A percentile compares a stretch with the other conserved stretches of the same genome.
These are phyloP conservation scores for Copidosoma aretas DNA, from an alignment of 2,888 invertebrate species.

Conservation along the genomic window DNA sequence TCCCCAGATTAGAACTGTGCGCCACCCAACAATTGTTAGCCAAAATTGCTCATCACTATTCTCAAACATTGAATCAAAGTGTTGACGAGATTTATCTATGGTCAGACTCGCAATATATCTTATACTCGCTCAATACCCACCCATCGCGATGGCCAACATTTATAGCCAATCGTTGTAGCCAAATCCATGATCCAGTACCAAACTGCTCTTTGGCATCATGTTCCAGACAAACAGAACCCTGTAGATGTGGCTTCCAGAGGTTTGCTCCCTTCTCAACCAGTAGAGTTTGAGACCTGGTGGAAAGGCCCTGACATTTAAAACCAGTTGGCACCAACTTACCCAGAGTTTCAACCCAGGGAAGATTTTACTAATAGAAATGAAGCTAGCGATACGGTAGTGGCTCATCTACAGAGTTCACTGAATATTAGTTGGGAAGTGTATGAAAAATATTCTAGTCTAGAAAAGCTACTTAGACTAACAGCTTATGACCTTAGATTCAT, in stretches of 20 bases:
- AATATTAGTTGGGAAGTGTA: no score
- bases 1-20: not conserved
- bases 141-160: not conserved
- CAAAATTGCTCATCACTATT: no score
- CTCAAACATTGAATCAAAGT: no score
- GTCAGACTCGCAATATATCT: not conserved
- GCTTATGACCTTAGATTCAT: not conserved
- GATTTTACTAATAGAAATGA: no score
- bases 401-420: not conserved
- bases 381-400: not conserved
- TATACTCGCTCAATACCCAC: not conserved
- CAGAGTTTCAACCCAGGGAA: not conserved
- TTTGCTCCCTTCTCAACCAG: no score
- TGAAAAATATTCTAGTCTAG: no score
- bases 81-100: not conserved
- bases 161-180: not conserved
- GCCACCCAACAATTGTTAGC: no score
- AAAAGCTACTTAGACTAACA: not conserved
- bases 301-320: no score
- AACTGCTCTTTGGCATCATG: not conserved
- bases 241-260: not conserved
- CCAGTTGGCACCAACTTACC: no score
- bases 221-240: not conserved
- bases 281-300: no score
- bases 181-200: not conserved